phyloP scores from a whole-genome alignment of 2,797 vertebrate species.

The Bryconaethiops microstoma region DNA sequence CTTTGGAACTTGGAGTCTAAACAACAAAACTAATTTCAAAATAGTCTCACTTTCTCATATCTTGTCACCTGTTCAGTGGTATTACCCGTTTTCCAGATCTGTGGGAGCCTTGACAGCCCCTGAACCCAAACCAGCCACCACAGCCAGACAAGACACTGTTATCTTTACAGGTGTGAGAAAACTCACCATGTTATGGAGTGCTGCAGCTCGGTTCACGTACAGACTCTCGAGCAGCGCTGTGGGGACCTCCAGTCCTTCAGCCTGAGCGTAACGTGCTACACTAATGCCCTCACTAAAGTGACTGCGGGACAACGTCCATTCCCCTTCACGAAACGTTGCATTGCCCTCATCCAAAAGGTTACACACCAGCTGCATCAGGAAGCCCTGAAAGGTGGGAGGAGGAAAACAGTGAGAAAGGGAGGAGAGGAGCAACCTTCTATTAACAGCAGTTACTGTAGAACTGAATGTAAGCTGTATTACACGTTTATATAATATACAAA shows the following conservation, averaged over 20 bases:
- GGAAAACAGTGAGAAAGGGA: not conserved
- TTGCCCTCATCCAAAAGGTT: constrained; percentile 93
- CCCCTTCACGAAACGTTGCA: constrained; percentile 82
- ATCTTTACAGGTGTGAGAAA: not conserved
- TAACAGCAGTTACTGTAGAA: not conserved
- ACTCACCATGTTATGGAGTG: constrained; percentile 89
- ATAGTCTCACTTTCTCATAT: too few relatives aligned
- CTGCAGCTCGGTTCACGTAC: constrained; percentile 88
- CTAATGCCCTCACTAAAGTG: constrained; percentile 90
- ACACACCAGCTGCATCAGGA: constrained; percentile 87
- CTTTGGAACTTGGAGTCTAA: too few relatives aligned
- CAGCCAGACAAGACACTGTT: too few relatives aligned
- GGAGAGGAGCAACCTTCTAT: constrained; percentile 4
- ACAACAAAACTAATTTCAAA: too few relatives aligned
- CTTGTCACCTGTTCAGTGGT: too few relatives aligned
- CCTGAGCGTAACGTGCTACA: constrained; percentile 82
- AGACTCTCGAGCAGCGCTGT: constrained; percentile 85
- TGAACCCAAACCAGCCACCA: too few relatives aligned
- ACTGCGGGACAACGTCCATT: constrained; percentile 79
- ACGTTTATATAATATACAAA: too few relatives aligned
- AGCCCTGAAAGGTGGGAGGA: constrained; percentile 72
- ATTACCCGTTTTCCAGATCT: too few relatives aligned
- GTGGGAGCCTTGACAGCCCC: too few relatives aligned
- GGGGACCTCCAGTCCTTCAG: constrained; percentile 82
- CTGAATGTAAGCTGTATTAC: too few relatives aligned